Percentiles rank a stretch among this genome's conserved stretches.
Evolutionary conservation across 2,888 invertebrate genomes (phyloP).

Genomic region (Notocelia uddmanniana): DNA sequence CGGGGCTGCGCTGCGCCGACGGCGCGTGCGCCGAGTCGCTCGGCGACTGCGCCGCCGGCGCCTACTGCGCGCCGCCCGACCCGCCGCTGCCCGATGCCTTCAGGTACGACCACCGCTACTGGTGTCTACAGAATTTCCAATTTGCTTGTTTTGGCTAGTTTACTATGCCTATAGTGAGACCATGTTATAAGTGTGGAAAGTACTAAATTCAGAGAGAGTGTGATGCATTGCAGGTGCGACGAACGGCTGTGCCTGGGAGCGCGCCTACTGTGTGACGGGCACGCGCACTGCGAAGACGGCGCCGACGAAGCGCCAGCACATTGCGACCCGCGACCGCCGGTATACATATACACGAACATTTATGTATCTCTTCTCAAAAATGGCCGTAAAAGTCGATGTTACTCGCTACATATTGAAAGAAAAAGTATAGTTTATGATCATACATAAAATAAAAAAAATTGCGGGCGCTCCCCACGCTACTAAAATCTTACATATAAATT

Average conservation of each 20-base stretch:
- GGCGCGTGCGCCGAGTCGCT: slow-evolving; percentile 88
- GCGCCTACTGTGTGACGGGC: slow-evolving; percentile 90
- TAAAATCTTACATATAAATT: no score
- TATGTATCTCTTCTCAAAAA: no score
- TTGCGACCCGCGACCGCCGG: slow-evolving; percentile 80
- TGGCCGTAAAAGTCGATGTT: no score
- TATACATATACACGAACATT: slow-evolving; percentile 61
- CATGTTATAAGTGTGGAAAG: no score
- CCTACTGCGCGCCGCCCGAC: slow-evolving; percentile 66
- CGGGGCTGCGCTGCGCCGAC: slow-evolving; percentile 87
- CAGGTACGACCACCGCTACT: slow-evolving; percentile 60
- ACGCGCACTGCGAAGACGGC: slow-evolving; percentile 92
- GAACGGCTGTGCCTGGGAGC: slow-evolving; percentile 90
- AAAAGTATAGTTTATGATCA: no score
- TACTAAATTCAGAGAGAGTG: no score
- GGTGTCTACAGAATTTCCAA: not conserved
- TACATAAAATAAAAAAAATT: no score
- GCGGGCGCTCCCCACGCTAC: no score
- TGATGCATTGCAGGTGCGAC: slow-evolving; percentile 87
- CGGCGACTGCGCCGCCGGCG: slow-evolving; percentile 87
- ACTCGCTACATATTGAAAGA: no score
- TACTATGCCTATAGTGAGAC: not conserved
- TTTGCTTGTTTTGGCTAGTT: no score
- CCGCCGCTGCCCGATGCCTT: slow-evolving; percentile 74
- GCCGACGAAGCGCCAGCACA: slow-evolving; percentile 90